phyloP scores from a whole-genome alignment of 1,140 invertebrate genomes.

The Galleria mellonella region DNA sequence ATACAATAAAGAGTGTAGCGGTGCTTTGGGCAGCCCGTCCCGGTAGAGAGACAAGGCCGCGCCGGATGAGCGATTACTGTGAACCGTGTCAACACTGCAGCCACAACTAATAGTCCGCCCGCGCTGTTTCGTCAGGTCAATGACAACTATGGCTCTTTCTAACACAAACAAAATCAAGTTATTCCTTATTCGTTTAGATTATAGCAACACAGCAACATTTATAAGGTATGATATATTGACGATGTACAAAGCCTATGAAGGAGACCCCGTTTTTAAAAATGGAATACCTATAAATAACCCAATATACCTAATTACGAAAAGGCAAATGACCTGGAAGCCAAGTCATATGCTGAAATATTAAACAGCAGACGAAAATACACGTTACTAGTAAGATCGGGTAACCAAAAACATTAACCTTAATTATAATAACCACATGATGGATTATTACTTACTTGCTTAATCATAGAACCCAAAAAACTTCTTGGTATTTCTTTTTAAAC shows the following conservation, averaged over 20 bases:
- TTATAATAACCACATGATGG: not conserved
- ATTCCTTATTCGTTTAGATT: no score
- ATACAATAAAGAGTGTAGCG: not conserved
- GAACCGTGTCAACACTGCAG: conserved; percentile 56
- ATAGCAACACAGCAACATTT: no score
- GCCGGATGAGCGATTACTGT: conserved; percentile 57
- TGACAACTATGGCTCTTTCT: conserved; percentile 42
- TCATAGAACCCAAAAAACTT: no score
- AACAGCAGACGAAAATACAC: not conserved
- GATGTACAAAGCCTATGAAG: no score
- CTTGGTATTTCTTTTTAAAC: no score
- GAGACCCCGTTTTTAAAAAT: not conserved
- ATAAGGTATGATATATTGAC: no score
- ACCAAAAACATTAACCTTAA: conserved; percentile 2
- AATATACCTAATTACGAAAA: not conserved
- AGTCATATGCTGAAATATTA: not conserved
- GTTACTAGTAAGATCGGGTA: not conserved
- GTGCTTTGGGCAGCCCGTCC: conserved; percentile 1
- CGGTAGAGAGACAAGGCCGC: conserved; percentile 36
- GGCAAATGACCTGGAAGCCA: not conserved
- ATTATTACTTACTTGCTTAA: no score
- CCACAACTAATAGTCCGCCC: conserved; percentile 43
- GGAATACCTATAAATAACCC: conserved; percentile 5
- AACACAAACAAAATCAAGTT: conserved; percentile 1
- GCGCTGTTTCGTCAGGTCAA: conserved; percentile 46